Evolutionary conservation across 2,888 invertebrate species (phyloP).

Genomic region (Xylophagus ater): DNA sequence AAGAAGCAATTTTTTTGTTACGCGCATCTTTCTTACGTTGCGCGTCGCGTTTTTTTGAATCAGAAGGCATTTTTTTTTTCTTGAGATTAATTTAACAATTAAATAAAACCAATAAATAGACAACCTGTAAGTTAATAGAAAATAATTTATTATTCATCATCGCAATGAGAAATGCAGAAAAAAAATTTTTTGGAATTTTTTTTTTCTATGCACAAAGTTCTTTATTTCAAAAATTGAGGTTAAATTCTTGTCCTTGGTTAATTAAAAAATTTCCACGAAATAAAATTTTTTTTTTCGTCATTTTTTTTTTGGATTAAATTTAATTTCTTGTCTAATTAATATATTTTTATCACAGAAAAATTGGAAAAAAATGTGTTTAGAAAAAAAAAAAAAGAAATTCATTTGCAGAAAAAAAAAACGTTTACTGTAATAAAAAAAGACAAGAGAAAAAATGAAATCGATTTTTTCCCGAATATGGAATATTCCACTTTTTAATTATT

Average conservation of each 20-base stretch:
- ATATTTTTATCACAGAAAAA: too few species aligned
- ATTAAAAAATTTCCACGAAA: too few species aligned
- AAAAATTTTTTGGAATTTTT: not conserved
- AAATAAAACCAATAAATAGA: not conserved
- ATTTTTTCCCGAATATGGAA: slow-evolving; percentile 12
- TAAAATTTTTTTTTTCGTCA: too few species aligned
- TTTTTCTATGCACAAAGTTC: not conserved
- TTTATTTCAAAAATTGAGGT: not conserved
- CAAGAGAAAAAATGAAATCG: too few species aligned
- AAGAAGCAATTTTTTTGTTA: slow-evolving; percentile 43
- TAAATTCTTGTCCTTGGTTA: not conserved
- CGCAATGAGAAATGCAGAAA: not conserved
- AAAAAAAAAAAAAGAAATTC: too few species aligned
- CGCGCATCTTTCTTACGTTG: slow-evolving; percentile 94
- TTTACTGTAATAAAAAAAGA: too few species aligned
- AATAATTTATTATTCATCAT: not conserved
- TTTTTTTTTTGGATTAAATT: too few species aligned
- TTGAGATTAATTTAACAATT: not conserved
- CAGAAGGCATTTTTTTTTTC: slow-evolving; percentile 78
- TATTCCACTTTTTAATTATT: not conserved
- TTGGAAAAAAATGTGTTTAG: too few species aligned
- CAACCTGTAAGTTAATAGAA: not conserved
- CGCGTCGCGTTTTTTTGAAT: slow-evolving; percentile 95
- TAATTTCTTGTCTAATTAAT: too few species aligned
- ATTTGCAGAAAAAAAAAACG: too few species aligned